phyloP scores from a whole-genome alignment of 2,888 invertebrate species.

The Netelia inedita region DNA sequence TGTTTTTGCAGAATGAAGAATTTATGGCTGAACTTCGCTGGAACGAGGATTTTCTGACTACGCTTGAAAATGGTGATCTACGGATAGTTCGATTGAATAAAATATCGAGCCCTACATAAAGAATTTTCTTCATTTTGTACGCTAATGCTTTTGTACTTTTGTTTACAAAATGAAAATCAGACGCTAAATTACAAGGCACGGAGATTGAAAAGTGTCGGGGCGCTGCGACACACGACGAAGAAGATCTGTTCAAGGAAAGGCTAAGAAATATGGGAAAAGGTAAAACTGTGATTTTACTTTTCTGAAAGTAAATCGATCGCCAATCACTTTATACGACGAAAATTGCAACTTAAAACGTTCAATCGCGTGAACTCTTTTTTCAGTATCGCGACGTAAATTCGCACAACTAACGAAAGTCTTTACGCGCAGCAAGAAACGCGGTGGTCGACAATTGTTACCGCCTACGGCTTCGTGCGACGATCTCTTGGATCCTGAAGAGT shows the following conservation, averaged over 20 bases:
- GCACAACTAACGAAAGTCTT: slow-evolving; percentile 92
- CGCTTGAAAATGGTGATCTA: slow-evolving; percentile 90
- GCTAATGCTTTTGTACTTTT: slow-evolving; percentile 24
- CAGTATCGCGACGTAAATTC: slow-evolving; percentile 93
- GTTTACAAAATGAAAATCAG: slow-evolving; percentile 73
- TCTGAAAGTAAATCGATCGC: not conserved
- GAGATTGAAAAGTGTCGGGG: slow-evolving; percentile 75
- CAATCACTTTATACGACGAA: not conserved
- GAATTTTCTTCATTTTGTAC: not conserved
- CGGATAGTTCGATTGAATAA: not conserved
- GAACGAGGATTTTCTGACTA: slow-evolving; percentile 95
- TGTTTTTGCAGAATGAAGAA: slow-evolving; percentile 95
- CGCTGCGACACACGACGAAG: slow-evolving; percentile 86
- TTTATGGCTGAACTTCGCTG: slow-evolving; percentile 94
- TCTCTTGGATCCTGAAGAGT: slow-evolving; percentile 83
- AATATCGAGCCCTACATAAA: not conserved
- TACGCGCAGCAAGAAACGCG: slow-evolving; percentile 86
- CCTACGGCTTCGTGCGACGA: slow-evolving; percentile 84
- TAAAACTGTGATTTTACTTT: slow-evolving; percentile 78
- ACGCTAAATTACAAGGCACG: slow-evolving; percentile 80
- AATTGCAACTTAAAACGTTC: not conserved
- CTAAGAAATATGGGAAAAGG: slow-evolving; percentile 93
- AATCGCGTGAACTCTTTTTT: slow-evolving; percentile 73
- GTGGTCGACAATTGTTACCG: slow-evolving; percentile 82
- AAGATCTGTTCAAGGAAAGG: slow-evolving; percentile 91